A percentile compares a stretch with the other conserved stretches of the same genome.
Evolutionary conservation across 2,888 invertebrate species (phyloP).

Genomic region (Deilephila elpenor): DNA sequence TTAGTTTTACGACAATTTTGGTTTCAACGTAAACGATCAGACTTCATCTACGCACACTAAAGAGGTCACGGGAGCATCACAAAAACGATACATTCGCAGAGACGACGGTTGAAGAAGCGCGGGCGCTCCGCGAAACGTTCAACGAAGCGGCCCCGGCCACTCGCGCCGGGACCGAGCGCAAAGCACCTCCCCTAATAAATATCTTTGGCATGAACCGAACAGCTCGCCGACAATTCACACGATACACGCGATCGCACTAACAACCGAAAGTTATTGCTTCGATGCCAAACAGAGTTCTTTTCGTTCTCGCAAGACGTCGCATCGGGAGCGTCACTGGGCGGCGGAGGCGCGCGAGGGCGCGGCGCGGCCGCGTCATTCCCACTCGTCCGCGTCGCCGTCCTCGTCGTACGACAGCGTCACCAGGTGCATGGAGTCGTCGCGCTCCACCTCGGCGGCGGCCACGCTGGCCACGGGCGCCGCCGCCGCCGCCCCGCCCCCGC

Average conservation of each 20-base stretch:
- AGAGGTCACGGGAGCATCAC: slow-evolving; percentile 67
- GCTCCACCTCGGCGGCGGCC: slow-evolving; percentile 44
- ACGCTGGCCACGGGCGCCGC: slow-evolving; percentile 46
- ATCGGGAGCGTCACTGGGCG: slow-evolving; percentile 51
- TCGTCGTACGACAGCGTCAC: slow-evolving; percentile 78
- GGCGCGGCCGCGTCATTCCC: slow-evolving; percentile 67
- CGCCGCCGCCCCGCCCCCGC: slow-evolving; percentile 73
- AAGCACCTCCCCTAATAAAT: slow-evolving; percentile 79
- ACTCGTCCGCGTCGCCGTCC: slow-evolving; percentile 62
- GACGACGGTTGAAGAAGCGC: slow-evolving; percentile 56
- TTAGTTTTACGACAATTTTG: slow-evolving; percentile 67
- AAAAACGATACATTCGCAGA: slow-evolving; percentile 62
- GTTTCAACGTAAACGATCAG: slow-evolving; percentile 67
- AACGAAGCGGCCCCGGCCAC: slow-evolving; percentile 49
- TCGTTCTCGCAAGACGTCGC: slow-evolving; percentile 50
- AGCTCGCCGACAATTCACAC: slow-evolving; percentile 74
- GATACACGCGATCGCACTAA: slow-evolving; percentile 70
- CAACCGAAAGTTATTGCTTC: slow-evolving; percentile 66
- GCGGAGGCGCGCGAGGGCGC: slow-evolving; percentile 41
- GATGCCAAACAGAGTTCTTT: slow-evolving; percentile 60
- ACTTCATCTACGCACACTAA: slow-evolving; percentile 70
- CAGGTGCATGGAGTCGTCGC: slow-evolving; percentile 59
- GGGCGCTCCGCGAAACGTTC: slow-evolving; percentile 42
- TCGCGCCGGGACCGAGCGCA: slow-evolving; percentile 54
- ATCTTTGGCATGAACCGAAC: slow-evolving; percentile 84